Percentiles rank a stretch among this genome's conserved stretches.
phyloP scores from a whole-genome alignment of 2,113 vertebrate genomes.

The Mesocricetus auratus region DNA sequence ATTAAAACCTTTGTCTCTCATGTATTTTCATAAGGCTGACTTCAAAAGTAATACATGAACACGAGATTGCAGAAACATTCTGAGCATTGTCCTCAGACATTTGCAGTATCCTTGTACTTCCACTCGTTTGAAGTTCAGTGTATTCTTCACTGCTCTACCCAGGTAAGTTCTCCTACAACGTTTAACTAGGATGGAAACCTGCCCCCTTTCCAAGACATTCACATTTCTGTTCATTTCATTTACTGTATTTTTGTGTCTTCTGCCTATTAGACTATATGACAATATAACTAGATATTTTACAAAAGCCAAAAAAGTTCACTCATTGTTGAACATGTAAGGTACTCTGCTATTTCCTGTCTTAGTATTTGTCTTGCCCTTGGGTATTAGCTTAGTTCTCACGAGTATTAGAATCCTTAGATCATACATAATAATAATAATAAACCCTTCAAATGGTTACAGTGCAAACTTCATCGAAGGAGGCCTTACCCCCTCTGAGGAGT shows the following conservation, averaged over 20 bases:
- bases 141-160: background rate
- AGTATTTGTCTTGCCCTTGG: background rate
- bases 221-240: background rate
- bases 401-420: background rate
- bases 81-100: background rate
- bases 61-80: background rate
- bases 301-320: background rate
- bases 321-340: background rate
- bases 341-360: background rate
- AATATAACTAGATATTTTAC: background rate
- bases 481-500: too few relatives aligned
- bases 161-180: background rate
- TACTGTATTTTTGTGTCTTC: background rate
- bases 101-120: background rate
- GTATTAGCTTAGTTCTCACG: background rate
- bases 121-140: background rate
- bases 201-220: background rate
- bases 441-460: background rate
- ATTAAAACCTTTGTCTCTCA: background rate
- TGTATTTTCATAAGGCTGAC: background rate
- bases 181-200: conserved; percentile 28
- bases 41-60: background rate
- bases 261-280: background rate
- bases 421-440: background rate
- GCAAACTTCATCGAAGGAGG: too few relatives aligned